These are phyloP conservation scores for Zhengitettix transpicula DNA, from an alignment of 2,888 invertebrate species.

Conservation along the genomic window DNA sequence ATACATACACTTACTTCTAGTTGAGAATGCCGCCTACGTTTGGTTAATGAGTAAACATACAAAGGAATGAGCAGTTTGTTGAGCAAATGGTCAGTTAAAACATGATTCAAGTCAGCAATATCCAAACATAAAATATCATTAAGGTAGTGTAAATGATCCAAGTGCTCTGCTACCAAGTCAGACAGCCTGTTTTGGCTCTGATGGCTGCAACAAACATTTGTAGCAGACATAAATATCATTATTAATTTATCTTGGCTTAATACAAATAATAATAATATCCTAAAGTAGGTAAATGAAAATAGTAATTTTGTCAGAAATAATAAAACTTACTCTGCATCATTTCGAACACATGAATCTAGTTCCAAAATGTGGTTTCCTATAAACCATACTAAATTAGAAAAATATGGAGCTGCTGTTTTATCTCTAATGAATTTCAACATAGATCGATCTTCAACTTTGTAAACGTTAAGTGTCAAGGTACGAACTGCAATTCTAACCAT, in stretches of 20 bases:
- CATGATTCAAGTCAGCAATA: conserved; percentile 83
- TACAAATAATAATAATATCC: background rate
- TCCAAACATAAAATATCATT: conserved; percentile 90
- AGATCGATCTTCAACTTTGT: conserved; percentile 79
- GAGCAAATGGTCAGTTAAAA: conserved; percentile 82
- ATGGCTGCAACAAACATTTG: conserved; percentile 43
- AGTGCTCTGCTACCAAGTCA: conserved; percentile 89
- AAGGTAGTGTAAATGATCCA: conserved; percentile 92
- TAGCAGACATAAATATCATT: too few relatives aligned
- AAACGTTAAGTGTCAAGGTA: conserved; percentile 93
- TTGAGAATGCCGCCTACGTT: conserved; percentile 18
- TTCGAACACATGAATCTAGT: conserved; percentile 83
- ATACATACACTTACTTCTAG: conserved; percentile 12
- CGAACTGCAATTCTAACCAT: conserved; percentile 99
- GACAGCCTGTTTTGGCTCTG: conserved; percentile 79
- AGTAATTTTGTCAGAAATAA: conserved; percentile 1
- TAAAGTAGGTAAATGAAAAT: background rate
- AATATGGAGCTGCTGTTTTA: conserved; percentile 93
- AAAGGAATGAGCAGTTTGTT: conserved; percentile 84
- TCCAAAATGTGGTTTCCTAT: conserved; percentile 96
- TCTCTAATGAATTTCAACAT: conserved; percentile 93
- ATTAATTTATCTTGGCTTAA: background rate
- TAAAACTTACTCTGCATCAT: conserved; percentile 78
- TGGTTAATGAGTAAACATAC: conserved; percentile 78
- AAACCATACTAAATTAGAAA: conserved; percentile 97